Conservation (phyloP, 2,888 invertebrate genomes). For the Ariolimax columbianus region DNA sequence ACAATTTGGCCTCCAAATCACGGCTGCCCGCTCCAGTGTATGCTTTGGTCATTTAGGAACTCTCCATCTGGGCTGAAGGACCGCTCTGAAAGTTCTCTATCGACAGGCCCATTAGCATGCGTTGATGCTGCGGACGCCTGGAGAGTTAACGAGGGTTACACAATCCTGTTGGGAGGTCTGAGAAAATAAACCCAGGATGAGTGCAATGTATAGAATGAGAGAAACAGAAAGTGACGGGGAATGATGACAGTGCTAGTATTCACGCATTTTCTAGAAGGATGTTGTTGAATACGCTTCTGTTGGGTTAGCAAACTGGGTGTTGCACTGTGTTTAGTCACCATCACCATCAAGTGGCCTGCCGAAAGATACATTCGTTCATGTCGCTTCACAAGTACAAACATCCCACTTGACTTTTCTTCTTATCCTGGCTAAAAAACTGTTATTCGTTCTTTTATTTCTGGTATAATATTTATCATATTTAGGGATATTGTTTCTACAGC, state of each 20-base stretch:
- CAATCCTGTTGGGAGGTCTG: not conserved
- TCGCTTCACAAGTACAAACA: too few species aligned
- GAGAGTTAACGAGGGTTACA: not conserved
- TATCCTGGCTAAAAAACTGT: too few species aligned
- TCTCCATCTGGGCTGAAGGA: not conserved
- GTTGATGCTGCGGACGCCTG: not conserved
- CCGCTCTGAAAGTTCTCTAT: not conserved
- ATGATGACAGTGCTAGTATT: not conserved
- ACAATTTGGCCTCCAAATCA: not conserved
- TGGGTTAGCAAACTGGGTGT: not conserved
- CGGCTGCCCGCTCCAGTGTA: slow-evolving; percentile 16
- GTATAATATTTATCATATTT: too few species aligned
- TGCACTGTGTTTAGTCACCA: not conserved
- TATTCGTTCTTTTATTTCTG: too few species aligned
- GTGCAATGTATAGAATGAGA: not conserved
- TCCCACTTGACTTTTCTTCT: too few species aligned
- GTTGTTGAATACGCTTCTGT: not conserved
- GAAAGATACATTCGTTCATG: too few species aligned
- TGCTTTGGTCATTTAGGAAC: slow-evolving; percentile 16
- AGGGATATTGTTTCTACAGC: too few species aligned
- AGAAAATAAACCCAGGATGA: not conserved
- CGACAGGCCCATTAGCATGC: slow-evolving; percentile 19
- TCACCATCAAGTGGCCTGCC: too few species aligned
- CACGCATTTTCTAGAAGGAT: not conserved
- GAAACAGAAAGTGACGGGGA: not conserved